phyloP scores from a whole-genome alignment of 2,113 vertebrate genomes.

The Tympanuchus pallidicinctus region DNA sequence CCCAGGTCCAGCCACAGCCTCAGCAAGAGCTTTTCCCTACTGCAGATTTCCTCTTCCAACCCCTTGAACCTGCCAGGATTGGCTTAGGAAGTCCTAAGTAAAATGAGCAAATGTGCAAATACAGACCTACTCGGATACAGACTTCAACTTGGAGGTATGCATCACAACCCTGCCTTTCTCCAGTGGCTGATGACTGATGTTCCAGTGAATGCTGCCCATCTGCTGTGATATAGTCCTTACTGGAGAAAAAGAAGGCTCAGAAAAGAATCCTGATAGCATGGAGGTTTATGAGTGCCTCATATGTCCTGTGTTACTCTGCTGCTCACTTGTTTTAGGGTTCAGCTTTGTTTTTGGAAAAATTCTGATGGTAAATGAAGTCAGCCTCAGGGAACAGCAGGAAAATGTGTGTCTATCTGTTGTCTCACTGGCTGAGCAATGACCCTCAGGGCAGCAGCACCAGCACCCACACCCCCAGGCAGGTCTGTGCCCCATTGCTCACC shows the following conservation, averaged over 20 bases:
- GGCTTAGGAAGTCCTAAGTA: neutral
- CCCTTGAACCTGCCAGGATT: neutral
- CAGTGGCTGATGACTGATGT: neutral
- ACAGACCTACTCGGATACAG: neutral
- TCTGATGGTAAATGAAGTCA: neutral
- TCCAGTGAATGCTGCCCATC: neutral
- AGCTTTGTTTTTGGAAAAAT: neutral
- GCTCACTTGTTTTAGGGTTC: neutral
- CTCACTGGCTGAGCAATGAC: neutral
- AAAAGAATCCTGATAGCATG: neutral
- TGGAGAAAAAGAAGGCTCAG: neutral
- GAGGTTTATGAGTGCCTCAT: neutral
- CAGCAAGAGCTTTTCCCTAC: neutral
- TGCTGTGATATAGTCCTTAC: neutral
- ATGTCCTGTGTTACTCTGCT: neutral
- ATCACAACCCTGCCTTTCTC: neutral
- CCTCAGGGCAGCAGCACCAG: neutral
- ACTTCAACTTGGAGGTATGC: neutral
- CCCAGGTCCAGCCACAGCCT: neutral
- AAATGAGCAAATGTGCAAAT: neutral
- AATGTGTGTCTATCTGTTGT: neutral
- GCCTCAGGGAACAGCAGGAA: rapidly evolving
- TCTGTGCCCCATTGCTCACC: neutral
- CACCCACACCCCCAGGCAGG: neutral
- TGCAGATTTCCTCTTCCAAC: neutral